Evolutionary conservation across 2,113 vertebrate species (phyloP).

Genomic region (rabbit (Oryctolagus cuniculus)): DNA sequence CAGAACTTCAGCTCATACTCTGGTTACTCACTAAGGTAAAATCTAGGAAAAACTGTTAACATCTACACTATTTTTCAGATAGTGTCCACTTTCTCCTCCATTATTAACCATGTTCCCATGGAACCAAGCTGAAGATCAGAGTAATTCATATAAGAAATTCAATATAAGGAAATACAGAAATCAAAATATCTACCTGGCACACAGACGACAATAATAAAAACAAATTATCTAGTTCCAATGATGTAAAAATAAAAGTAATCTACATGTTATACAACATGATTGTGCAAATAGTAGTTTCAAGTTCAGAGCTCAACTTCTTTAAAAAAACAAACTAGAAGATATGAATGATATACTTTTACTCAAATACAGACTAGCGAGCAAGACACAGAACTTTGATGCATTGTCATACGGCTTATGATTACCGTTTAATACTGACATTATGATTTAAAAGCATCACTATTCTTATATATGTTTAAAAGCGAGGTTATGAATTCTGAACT

Average conservation of each 20-base stretch:
- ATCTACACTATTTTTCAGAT: neutral
- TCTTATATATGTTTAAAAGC: constrained; percentile 15
- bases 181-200: neutral
- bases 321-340: constrained; percentile 22
- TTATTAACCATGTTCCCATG: neutral
- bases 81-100: too few relatives aligned
- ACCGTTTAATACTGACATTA: constrained; percentile 13
- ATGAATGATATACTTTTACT: neutral
- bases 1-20: neutral
- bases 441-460: neutral
- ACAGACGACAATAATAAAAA: neutral
- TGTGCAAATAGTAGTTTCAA: neutral
- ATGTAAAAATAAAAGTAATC: neutral
- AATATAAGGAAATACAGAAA: constrained; percentile 15
- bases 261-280: neutral
- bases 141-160: neutral
- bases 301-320: neutral
- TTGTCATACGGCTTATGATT: neutral
- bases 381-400: neutral
- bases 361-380: neutral
- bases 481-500: neutral
- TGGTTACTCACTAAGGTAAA: neutral
- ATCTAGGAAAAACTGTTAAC: neutral
- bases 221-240: neutral
- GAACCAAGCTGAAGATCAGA: constrained; percentile 11